Conservation (phyloP, 2,113 vertebrate species). For the Bostrychus sinensis region DNA sequence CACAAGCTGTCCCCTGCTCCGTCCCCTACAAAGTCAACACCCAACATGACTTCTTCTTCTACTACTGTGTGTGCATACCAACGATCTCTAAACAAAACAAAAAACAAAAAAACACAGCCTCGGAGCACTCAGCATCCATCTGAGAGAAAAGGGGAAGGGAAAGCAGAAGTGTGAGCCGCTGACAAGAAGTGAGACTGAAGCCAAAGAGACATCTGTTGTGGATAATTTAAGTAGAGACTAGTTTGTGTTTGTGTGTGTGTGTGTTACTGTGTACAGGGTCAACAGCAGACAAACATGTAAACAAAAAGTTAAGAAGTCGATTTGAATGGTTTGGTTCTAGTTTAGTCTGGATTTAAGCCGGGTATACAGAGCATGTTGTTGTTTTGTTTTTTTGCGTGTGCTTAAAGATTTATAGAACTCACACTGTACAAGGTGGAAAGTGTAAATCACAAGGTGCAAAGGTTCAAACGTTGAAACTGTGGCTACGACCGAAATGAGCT, state of each 20-base stretch:
- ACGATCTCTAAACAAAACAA: conserved; percentile 54
- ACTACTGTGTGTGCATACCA: conserved; percentile 21
- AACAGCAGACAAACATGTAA: conserved; percentile 48
- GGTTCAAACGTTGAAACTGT: no score
- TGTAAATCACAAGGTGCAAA: no score
- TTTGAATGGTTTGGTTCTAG: no score
- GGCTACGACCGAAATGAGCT: no score
- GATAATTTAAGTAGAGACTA: conserved; percentile 63
- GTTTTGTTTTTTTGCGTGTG: no score
- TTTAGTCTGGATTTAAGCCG: no score
- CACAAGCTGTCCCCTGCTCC: conserved; percentile 40
- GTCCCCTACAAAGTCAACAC: conserved; percentile 32
- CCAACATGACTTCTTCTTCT: conserved; percentile 40
- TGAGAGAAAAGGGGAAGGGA: conserved; percentile 77
- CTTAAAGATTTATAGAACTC: no score
- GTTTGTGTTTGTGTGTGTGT: conserved; percentile 66
- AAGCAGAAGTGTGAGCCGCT: conserved; percentile 75
- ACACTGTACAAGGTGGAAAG: no score
- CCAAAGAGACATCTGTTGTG: conserved; percentile 77
- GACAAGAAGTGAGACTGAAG: conserved; percentile 80
- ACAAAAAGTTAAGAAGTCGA: conserved; percentile 76
- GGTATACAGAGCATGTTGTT: no score
- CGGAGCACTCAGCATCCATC: conserved; percentile 49
- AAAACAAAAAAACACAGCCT: no score
- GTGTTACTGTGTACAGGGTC: no score